Evolutionary conservation across 30 jellyfish, hydroid and myxozoan species (phyloP).

Genomic region (Aurelia aurita complex sp. Pacific): DNA sequence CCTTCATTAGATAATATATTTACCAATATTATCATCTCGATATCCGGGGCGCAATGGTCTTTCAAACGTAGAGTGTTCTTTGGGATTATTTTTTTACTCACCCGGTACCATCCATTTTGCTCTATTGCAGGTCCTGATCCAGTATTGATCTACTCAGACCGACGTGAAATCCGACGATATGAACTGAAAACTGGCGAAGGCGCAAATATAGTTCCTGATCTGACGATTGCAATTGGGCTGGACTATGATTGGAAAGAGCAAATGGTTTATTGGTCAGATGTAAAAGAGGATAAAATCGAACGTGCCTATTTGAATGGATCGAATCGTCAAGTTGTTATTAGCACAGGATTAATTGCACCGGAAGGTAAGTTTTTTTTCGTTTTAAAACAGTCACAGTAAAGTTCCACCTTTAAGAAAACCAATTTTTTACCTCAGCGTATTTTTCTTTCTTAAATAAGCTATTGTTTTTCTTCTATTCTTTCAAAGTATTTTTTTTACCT

Average conservation of each 20-base stretch:
- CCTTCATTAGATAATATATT: too few species aligned
- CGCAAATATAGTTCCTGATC: constrained; percentile 55
- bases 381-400: background rate
- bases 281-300: constrained; percentile 88
- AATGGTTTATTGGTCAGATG: constrained; percentile 97
- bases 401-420: too few species aligned
- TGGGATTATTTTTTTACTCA: too few species aligned
- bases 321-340: constrained; percentile 71
- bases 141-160: constrained; percentile 80
- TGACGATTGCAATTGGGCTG: constrained; percentile 92
- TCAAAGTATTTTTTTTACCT: too few species aligned
- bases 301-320: constrained; percentile 88
- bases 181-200: constrained; percentile 56
- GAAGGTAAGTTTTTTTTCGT: constrained; percentile 70
- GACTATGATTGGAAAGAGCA: constrained; percentile 96
- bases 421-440: too few species aligned
- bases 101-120: background rate
- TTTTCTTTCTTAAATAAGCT: too few species aligned
- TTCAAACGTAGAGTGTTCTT: too few species aligned
- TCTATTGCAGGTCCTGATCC: constrained; percentile 84
- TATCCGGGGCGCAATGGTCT: too few species aligned
- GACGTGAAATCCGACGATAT: constrained; percentile 79
- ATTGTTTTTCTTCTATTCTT: too few species aligned
- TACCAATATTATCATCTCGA: too few species aligned
- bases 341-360: constrained; percentile 90